These are phyloP conservation scores for Malurus leucopterus DNA, from an alignment of 2,797 vertebrate species.

Conservation along the genomic window DNA sequence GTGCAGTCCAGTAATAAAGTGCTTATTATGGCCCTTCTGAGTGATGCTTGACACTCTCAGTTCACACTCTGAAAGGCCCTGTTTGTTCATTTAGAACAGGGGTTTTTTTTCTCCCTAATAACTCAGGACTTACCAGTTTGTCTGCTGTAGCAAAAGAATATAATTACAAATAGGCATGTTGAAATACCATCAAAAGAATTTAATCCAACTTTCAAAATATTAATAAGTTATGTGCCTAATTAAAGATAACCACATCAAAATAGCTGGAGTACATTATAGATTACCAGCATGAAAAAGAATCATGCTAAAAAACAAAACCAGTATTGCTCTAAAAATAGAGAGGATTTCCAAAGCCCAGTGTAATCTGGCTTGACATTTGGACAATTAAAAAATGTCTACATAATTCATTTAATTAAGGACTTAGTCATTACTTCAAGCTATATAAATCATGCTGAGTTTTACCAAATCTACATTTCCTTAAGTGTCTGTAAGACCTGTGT, in stretches of 20 bases:
- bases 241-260: constrained; percentile 37
- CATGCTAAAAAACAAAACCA: neutral
- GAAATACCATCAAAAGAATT: constrained; percentile 28
- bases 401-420: constrained; percentile 33
- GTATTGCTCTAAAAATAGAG: constrained; percentile 12
- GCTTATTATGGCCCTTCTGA: neutral
- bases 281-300: neutral
- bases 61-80: neutral
- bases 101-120: neutral
- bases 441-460: neutral
- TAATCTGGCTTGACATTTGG: neutral
- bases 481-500: neutral
- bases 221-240: constrained; percentile 18
- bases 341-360: neutral
- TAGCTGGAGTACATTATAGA: neutral
- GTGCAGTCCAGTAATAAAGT: neutral
- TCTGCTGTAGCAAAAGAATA: neutral
- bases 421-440: neutral
- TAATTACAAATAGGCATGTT: neutral
- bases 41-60: neutral
- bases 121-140: neutral
- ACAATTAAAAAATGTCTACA: constrained; percentile 4
- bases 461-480: neutral
- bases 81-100: constrained; percentile 12
- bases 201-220: constrained; percentile 30